Conservation (phyloP, 1,140 invertebrate species). For the Chlorops oryzae region DNA sequence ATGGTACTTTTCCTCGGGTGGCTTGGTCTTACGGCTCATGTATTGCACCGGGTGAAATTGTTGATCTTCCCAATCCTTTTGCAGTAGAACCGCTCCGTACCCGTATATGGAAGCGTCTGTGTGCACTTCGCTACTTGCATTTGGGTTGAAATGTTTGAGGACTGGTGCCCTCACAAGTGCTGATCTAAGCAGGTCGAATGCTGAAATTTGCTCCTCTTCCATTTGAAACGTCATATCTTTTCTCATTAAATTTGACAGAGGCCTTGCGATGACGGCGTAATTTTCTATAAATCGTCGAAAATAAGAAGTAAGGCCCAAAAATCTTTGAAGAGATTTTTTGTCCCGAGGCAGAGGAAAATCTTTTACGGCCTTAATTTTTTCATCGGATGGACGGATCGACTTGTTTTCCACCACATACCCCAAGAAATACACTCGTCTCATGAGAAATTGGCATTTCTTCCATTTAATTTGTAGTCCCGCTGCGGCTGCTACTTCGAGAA, state of each 20-base stretch:
- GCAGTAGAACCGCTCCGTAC: constrained; percentile 32
- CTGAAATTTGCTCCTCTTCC: background rate
- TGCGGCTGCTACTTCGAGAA: constrained; percentile 2
- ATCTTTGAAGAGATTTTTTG: no score
- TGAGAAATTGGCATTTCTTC: constrained; percentile 12
- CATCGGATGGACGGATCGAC: constrained; percentile 24
- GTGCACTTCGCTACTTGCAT: constrained; percentile 33
- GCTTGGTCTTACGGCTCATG: constrained; percentile 16
- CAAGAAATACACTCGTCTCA: constrained; percentile 8
- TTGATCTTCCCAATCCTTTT: constrained; percentile 18
- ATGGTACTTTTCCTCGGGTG: constrained; percentile 22
- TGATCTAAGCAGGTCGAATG: no score
- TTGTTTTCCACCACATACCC: constrained; percentile 10
- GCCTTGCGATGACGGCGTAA: no score
- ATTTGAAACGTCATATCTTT: background rate
- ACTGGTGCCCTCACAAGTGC: constrained; percentile 32
- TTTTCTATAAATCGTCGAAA: no score
- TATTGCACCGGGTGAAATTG: constrained; percentile 11
- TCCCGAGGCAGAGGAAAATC: no score
- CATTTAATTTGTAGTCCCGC: constrained; percentile 5
- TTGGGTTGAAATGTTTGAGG: constrained; percentile 14
- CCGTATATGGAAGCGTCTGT: constrained; percentile 33
- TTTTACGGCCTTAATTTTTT: no score
- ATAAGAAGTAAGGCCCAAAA: no score
- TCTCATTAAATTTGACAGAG: no score